Base-by-base conservation (phyloP, 2,113 vertebrate species). In the Ornithorhynchus anatinus region DNA sequence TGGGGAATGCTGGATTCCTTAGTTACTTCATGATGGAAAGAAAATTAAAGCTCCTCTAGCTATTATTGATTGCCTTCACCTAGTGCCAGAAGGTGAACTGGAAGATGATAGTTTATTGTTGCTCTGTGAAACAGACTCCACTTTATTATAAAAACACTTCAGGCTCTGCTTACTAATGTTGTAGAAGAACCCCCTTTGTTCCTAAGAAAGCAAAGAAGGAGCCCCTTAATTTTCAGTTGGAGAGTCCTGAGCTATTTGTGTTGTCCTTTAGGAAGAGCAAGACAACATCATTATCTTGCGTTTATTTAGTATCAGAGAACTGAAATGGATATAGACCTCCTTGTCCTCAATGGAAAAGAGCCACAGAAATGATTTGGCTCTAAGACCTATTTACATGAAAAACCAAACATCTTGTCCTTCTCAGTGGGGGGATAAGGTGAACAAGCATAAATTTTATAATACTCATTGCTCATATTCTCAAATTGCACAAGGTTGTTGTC, bases 401-500 rank as follows among this genome's bases (percentile, higher is more conserved):
- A 73, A 82, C n/a, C n/a, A n/a, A n/a, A n/a, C n/a, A 37, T 81
- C 80, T 85, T 85, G 71, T 61, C 50, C 75, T 82, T 82, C 75
- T 81, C 47, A 77, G 57, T 83, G 58, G 69, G 62, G 64, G 88
- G 61, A 87, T 77, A 87, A 87, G 69, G 71, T 88, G 80, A 84
- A 83, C 69, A 80, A 81, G 68, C 73, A 75, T 83, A 80, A 73
- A 80, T 86, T 90, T 89, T 85, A 61, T 62, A 85, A 57, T 85
- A 75, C 54, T 72, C 50, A 53, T 75, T 85, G 63, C 67, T 75
- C 86, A 48, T 85, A 74, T 72, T 69, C 78, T 81, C 87, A 88
- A 84, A 74, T 89, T 81, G 67, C 51, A 73, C 52, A 79, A 84
- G 74, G 80, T 74, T 84, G 63, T 84, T 87, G 77, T 72, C 77